A percentile compares a stretch with the other conserved stretches of the same genome.
Evolutionary conservation across 2,888 invertebrate species (phyloP).

Genomic region (Cephonodes hylas): DNA sequence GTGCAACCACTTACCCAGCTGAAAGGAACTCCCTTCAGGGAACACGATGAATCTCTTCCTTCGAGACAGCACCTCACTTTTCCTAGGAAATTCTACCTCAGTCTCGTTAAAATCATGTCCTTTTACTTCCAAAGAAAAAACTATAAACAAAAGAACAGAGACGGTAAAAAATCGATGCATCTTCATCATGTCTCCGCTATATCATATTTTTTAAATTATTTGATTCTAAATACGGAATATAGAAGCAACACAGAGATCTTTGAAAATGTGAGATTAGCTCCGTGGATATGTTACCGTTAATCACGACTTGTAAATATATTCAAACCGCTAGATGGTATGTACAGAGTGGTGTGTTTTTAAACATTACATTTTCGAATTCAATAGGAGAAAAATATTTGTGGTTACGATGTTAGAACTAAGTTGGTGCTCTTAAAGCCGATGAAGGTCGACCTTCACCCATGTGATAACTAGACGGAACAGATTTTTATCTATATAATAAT

Average conservation of each 20-base stretch:
- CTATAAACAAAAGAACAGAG: not conserved
- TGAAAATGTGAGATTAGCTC: slow-evolving; percentile 9
- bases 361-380: too few species aligned
- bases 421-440: too few species aligned
- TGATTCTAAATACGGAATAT: not conserved
- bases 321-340: slow-evolving; percentile 36
- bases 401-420: too few species aligned
- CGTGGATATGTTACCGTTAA: slow-evolving; percentile 26
- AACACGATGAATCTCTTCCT: slow-evolving; percentile 81
- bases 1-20: slow-evolving; percentile 72
- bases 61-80: slow-evolving; percentile 65
- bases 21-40: slow-evolving; percentile 82
- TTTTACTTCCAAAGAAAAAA: slow-evolving; percentile 15
- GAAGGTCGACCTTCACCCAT: too few species aligned
- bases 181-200: not conserved
- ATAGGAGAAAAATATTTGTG: too few species aligned
- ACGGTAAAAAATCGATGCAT: not conserved
- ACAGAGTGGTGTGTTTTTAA: slow-evolving; percentile 42
- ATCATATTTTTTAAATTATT: not conserved
- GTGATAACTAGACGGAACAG: too few species aligned
- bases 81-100: slow-evolving; percentile 21
- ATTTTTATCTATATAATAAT: too few species aligned
- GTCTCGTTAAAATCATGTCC: slow-evolving; percentile 26
- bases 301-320: slow-evolving; percentile 48
- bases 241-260: not conserved